Percentiles rank a stretch among this genome's conserved stretches.
Evolutionary conservation across 2,797 vertebrate species (phyloP).

Genomic region (Nyctibius grandis): DNA sequence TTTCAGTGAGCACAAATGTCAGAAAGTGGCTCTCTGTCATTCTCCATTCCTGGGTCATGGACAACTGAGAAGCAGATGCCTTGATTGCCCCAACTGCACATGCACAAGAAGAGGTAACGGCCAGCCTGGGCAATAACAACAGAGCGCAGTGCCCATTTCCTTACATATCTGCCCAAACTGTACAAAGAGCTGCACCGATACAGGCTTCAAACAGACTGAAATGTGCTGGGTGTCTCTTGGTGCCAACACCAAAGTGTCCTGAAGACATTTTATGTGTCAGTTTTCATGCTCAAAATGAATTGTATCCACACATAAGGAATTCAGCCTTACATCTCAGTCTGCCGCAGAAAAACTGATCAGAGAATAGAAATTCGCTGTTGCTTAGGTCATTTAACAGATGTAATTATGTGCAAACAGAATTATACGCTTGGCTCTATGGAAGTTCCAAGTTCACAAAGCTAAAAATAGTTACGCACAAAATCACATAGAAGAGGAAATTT

Average conservation of each 20-base stretch:
- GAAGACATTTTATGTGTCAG: not conserved
- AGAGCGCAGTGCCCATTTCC: accelerated
- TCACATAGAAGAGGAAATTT: not conserved
- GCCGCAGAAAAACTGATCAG: not conserved
- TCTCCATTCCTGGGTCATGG: not conserved
- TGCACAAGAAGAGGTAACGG: not conserved
- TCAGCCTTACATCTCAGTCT: not conserved
- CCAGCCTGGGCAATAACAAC: not conserved
- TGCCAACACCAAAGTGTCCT: not conserved
- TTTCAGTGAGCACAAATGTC: not conserved
- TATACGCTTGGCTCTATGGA: not conserved
- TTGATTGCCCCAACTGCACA: not conserved
- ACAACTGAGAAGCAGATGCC: not conserved
- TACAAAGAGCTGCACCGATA: not conserved
- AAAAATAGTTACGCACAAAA: not conserved
- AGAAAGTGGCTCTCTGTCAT: not conserved
- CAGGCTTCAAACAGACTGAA: not conserved
- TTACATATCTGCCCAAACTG: not conserved
- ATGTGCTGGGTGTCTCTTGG: not conserved
- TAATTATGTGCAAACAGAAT: conserved; percentile 13
- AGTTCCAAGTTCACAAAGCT: not conserved
- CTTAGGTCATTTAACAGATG: not conserved
- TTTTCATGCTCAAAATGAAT: not conserved
- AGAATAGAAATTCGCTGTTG: not conserved
- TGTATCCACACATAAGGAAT: not conserved